Evolutionary conservation across 2,797 vertebrate species (phyloP), one percentile per base, ranked within the genome.

Genomic region (Sebastes oblongus): DNA sequence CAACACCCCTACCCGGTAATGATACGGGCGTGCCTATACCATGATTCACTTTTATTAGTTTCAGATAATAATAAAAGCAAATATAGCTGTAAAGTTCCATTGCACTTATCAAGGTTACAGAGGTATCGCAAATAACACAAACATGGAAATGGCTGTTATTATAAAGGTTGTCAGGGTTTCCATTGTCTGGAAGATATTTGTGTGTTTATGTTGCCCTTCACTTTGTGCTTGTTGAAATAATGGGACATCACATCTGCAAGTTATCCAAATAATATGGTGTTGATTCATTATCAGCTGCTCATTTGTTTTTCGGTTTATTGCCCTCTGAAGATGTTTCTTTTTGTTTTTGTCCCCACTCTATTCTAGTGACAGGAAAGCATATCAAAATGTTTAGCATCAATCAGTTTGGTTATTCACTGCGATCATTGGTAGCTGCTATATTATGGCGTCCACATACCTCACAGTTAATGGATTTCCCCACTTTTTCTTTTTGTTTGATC

Each of bases 41-140:
- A 46, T 88, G 64, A 90, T 72, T 92, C 81, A 86, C 62, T 65
- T 89, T 85, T 80, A 86, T 84, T 88, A 32, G 54, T 74, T 73
- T 66, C 32, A 58, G 34, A 84, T 86, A 85, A 82, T 55, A 64
- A 75, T 32, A 55, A 29, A 74, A 68, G 66, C 68, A 68, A 82
- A 81, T 72, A 76, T 8, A 75, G 60, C 61, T 2, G 22, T 88
- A 72, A 3, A 84, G 75, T 69, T 59, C 30, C 29, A 36, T 59
- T 50, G 39, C 54, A 27, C 66, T 22, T 22, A 58, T 88, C 58
- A 82, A 83, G 72, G 85, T 82, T 80, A 39, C 30, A n/a, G 11
- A 27, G 16, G 4, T 54, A 75, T 68, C 12, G 11, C 50, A 82
- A 58, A 73, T 67, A 73, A 83, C 77, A 67, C 27, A 42, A 60